Evolutionary conservation across 2,888 invertebrate genomes (phyloP), one percentile per base, ranked within the genome.

Genomic region (Entomobrya multifasciata): DNA sequence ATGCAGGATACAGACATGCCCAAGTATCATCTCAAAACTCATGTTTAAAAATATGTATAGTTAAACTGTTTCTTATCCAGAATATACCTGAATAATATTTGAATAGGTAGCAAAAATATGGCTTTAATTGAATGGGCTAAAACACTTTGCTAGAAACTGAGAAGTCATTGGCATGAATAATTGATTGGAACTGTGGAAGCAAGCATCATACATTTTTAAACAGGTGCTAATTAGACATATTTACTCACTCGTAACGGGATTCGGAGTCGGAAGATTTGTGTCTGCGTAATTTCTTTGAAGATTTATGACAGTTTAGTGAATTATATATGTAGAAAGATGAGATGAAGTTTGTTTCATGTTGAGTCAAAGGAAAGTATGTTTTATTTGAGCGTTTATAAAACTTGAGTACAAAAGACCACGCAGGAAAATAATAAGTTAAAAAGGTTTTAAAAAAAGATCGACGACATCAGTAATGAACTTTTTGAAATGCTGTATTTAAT

Each of bases 191-290:
- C n/a, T n/a, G n/a, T n/a, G n/a, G n/a, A n/a, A n/a, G n/a, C n/a
- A 10, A 55, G 10, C 8, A 1, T 17, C 27, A 60, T 60, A 27
- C 22, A 60, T 27, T 60, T n/a, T 60, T 27, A 60, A 60, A 4
- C 60, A 60, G 20, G 67, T 67, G 67, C 67, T 67, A 67, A 67
- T 44, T 41, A 67, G 17, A 36, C 44, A 44, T 36, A 67, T 67
- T 67, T 30, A 25, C 17, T 20, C 67, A 67, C 4, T 20, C n/a
- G 22, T 67, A 67, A 67, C 67, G 67, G 67, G 67, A 60, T 60
- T 5, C n/a, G 6, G 2, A 5, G 3, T 60, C 25, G 17, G 13
- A n/a, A 49, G n/a, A n/a, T n/a, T n/a, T 55, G 52, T 2, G 13
- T 27, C 60, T 11, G 1, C 2, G 27, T 27, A 27, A 15, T 11